These are phyloP conservation scores for Ceryle rudis DNA, from an alignment of 2,797 vertebrate species.

Conservation along the genomic window DNA sequence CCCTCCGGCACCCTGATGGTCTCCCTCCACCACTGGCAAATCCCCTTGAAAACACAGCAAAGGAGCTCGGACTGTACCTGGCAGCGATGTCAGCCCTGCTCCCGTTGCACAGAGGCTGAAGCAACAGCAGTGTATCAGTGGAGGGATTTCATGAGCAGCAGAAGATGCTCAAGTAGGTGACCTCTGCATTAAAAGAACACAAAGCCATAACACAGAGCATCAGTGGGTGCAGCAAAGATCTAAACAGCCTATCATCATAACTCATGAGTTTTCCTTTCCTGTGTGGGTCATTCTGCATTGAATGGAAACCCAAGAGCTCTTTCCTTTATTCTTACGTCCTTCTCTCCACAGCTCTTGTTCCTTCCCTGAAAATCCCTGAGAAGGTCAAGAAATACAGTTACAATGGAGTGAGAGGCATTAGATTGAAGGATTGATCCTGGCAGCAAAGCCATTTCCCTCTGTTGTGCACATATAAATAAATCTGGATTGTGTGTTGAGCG, in stretches of 20 bases:
- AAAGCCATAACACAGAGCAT: background rate
- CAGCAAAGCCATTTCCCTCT: constrained; percentile 73
- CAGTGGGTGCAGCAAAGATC: background rate
- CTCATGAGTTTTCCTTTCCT: background rate
- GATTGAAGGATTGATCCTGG: constrained; percentile 75
- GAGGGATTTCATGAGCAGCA: background rate
- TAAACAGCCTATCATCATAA: background rate
- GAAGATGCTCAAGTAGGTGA: background rate
- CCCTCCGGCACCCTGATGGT: background rate
- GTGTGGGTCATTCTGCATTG: background rate
- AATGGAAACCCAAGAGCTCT: background rate
- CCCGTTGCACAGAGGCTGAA: background rate
- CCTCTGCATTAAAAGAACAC: background rate
- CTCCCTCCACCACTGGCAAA: background rate
- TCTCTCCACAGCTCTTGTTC: constrained; percentile 22
- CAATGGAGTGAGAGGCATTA: constrained; percentile 70
- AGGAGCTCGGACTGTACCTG: background rate
- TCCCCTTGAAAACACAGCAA: accelerated
- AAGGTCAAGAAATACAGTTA: constrained; percentile 65
- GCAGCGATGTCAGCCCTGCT: background rate
- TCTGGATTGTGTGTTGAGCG: constrained; percentile 41
- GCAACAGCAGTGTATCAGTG: accelerated
- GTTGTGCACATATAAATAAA: constrained; percentile 66
- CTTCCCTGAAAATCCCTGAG: constrained; percentile 33
- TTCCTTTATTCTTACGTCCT: background rate